phyloP scores from a whole-genome alignment of 2,113 vertebrate genomes.

The Otolemur garnettii region DNA sequence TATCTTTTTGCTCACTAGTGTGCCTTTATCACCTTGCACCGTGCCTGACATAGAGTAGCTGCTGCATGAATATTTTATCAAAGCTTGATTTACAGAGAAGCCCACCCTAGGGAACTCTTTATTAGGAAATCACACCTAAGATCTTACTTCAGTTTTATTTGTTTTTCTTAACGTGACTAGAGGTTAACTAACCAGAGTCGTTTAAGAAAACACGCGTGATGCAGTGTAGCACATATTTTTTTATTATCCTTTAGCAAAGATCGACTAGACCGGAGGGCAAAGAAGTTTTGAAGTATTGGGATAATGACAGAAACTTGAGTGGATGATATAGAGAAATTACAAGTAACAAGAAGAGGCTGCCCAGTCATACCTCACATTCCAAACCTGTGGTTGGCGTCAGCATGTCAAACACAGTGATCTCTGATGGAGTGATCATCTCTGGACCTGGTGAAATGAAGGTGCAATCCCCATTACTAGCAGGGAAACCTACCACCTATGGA shows the following conservation, averaged over 20 bases:
- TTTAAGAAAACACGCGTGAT: conserved; percentile 23
- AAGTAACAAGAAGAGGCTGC: not conserved
- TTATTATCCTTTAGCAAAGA: conserved; percentile 36
- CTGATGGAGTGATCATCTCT: conserved; percentile 66
- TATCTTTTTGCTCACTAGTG: not conserved
- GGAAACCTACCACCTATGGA: not conserved
- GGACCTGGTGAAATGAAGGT: conserved; percentile 57
- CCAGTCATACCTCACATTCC: conserved; percentile 79
- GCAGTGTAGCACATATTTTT: not conserved
- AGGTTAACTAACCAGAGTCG: conserved; percentile 4
- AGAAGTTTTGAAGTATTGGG: not conserved
- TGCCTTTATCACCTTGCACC: not conserved
- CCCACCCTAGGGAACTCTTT: not conserved
- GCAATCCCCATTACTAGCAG: not conserved
- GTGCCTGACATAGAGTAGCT: not conserved
- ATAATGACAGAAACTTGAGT: not conserved
- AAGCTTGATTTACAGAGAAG: not conserved
- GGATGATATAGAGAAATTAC: not conserved
- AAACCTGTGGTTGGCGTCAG: conserved; percentile 63
- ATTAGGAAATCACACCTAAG: conserved; percentile 10
- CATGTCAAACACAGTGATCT: not conserved
- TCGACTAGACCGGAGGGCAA: not conserved
- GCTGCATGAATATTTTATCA: conserved; percentile 46
- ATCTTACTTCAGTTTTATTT: not conserved
- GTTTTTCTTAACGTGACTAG: not conserved